A percentile compares a stretch with the other conserved stretches of the same genome.
Evolutionary conservation across 2,888 invertebrate genomes (phyloP).

Genomic region (Dasypogon diadema): DNA sequence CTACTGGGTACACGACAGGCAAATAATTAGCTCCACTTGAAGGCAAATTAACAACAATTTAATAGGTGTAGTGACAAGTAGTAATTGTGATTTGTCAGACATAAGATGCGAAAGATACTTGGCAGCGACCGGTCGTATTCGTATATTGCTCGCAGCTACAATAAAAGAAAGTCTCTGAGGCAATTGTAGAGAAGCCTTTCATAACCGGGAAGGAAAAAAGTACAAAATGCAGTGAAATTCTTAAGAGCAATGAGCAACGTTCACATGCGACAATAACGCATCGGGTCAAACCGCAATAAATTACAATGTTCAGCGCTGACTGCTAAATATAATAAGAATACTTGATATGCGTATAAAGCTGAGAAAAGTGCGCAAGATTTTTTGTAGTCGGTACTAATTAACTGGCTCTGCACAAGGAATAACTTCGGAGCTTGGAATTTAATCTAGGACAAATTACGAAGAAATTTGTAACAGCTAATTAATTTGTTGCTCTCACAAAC

Average conservation of each 20-base stretch:
- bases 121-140: background rate
- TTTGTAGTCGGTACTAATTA: no score
- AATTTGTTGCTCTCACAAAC: no score
- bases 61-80: constrained; percentile 12
- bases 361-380: no score
- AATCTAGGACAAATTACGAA: no score
- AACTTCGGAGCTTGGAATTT: no score
- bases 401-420: no score
- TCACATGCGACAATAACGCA: constrained; percentile 40
- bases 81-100: constrained; percentile 23
- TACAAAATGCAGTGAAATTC: constrained; percentile 4
- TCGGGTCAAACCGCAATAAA: constrained; percentile 40
- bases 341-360: no score
- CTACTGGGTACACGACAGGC: constrained; percentile 1
- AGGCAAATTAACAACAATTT: constrained; percentile 25
- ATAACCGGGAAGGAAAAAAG: background rate
- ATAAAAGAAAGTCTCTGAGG: constrained; percentile 18
- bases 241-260: constrained; percentile 19
- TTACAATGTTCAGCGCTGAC: constrained; percentile 10
- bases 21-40: constrained; percentile 9
- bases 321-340: constrained; percentile 33
- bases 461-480: no score
- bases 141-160: constrained; percentile 6
- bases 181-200: constrained; percentile 16
- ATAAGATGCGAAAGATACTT: background rate